Evolutionary conservation across 2,113 vertebrate genomes (phyloP).

Genomic region (Monopterus albus): DNA sequence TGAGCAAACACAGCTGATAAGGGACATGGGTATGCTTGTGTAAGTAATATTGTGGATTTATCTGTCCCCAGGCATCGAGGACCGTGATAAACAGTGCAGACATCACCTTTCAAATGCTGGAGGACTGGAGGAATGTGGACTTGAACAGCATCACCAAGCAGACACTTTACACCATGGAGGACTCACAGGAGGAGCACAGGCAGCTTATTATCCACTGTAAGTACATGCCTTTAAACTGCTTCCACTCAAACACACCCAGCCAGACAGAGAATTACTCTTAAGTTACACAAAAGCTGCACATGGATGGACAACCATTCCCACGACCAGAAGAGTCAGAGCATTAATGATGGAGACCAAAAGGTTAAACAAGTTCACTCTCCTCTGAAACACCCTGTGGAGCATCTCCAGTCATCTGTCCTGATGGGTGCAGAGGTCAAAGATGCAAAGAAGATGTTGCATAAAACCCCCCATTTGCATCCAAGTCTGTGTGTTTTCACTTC

Average conservation of each 20-base stretch:
- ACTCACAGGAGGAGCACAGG: conserved; percentile 94
- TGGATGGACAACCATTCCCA: conserved; percentile 77
- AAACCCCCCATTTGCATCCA: conserved; percentile 15
- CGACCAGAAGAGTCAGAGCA: conserved; percentile 72
- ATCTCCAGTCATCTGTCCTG: conserved; percentile 70
- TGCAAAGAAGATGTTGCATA: conserved; percentile 20
- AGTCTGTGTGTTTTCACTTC: not conserved
- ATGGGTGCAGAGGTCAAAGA: conserved; percentile 71
- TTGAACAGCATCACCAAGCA: conserved; percentile 99
- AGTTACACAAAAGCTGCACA: conserved; percentile 34
- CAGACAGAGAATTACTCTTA: conserved; percentile 30
- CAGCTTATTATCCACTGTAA: conserved; percentile 96
- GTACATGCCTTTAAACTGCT: conserved; percentile 48
- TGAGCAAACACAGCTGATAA: conserved; percentile 57
- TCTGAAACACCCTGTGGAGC: conserved; percentile 72
- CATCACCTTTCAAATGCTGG: conserved; percentile 99
- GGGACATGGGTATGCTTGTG: conserved; percentile 31
- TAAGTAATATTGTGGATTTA: conserved; percentile 56
- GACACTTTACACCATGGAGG: conserved; percentile 98
- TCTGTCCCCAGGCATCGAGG: conserved; percentile 89
- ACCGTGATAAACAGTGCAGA: conserved; percentile 99
- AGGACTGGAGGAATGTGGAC: conserved; percentile 99
- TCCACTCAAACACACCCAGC: conserved; percentile 8
- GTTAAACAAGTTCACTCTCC: conserved; percentile 79
- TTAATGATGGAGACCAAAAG: conserved; percentile 76